A percentile compares a stretch with the other conserved stretches of the same genome.
phyloP scores from a whole-genome alignment of 2,113 vertebrate species.

The Herpetotheres cachinnans region DNA sequence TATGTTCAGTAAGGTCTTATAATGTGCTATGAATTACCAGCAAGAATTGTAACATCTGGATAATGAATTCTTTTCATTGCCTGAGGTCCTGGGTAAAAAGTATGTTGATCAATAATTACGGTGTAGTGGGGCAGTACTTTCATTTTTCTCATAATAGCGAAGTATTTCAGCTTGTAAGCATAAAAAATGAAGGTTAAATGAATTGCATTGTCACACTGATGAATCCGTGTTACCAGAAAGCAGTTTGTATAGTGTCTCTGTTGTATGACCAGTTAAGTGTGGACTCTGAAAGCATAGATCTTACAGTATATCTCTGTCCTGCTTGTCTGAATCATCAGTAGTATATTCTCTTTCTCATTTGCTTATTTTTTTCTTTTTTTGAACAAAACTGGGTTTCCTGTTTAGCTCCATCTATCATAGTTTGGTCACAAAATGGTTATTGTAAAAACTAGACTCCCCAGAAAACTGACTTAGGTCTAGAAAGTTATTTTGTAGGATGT shows the following conservation, averaged over 20 bases:
- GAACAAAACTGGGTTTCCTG: neutral
- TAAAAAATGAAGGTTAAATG: neutral
- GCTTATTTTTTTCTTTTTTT: neutral
- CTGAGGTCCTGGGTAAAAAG: neutral
- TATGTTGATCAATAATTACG: neutral
- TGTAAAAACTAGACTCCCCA: neutral
- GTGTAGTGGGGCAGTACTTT: neutral
- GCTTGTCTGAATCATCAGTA: neutral
- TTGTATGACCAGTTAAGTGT: neutral
- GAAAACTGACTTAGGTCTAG: neutral
- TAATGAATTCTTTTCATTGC: neutral
- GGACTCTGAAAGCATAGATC: neutral
- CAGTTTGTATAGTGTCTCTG: neutral
- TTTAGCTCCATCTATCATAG: too few species aligned
- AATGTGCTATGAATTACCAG: neutral
- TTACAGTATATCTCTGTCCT: neutral
- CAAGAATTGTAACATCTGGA: neutral
- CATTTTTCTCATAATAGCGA: neutral
- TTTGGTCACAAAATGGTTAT: neutral
- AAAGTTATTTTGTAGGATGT: neutral
- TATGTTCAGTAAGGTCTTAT: neutral
- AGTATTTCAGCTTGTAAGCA: neutral
- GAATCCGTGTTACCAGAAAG: neutral
- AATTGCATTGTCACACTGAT: neutral
- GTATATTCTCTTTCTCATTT: neutral